Percentiles rank a stretch among this genome's conserved stretches.
Conservation (phyloP, 2,888 invertebrate species). For the Lissonota sp. region DNA sequence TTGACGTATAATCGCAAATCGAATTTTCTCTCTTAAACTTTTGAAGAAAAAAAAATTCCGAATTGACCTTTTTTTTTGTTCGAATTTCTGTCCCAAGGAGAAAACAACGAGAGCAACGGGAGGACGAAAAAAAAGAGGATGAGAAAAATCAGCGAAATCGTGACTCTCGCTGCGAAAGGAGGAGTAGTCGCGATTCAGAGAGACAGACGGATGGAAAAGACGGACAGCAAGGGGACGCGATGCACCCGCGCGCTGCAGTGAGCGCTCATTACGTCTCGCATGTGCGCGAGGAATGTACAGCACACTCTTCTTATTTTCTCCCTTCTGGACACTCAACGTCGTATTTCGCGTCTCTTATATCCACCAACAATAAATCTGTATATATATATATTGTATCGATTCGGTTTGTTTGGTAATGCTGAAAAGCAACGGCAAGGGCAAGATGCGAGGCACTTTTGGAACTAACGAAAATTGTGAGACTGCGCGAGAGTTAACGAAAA, state of each 20-base stretch:
- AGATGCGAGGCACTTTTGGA: no score
- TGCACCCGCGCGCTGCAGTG: constrained; percentile 69
- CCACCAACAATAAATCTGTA: constrained; percentile 81
- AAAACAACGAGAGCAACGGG: constrained; percentile 1
- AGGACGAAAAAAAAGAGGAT: constrained; percentile 8
- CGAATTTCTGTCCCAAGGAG: neutral
- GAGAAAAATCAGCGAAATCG: constrained; percentile 8
- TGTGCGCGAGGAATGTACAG: constrained; percentile 79
- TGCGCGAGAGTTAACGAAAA: constrained; percentile 47
- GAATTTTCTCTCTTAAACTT: no score
- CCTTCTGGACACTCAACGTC: constrained; percentile 54
- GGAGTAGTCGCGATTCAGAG: constrained; percentile 42
- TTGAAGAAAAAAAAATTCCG: no score
- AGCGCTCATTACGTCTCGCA: constrained; percentile 82
- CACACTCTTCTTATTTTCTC: constrained; percentile 63
- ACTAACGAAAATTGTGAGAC: no score
- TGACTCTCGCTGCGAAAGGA: constrained; percentile 69
- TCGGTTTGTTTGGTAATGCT: constrained; percentile 35
- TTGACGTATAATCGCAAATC: no score
- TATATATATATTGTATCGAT: constrained; percentile 5
- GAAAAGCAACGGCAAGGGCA: constrained; percentile 28
- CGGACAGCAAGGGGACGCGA: constrained; percentile 74
- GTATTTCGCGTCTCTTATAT: constrained; percentile 60
- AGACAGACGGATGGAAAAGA: constrained; percentile 77
- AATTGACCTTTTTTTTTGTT: no score